Evolutionary conservation across 2,797 vertebrate genomes (phyloP).

Genomic region (Petrocephalus schoutedeni): DNA sequence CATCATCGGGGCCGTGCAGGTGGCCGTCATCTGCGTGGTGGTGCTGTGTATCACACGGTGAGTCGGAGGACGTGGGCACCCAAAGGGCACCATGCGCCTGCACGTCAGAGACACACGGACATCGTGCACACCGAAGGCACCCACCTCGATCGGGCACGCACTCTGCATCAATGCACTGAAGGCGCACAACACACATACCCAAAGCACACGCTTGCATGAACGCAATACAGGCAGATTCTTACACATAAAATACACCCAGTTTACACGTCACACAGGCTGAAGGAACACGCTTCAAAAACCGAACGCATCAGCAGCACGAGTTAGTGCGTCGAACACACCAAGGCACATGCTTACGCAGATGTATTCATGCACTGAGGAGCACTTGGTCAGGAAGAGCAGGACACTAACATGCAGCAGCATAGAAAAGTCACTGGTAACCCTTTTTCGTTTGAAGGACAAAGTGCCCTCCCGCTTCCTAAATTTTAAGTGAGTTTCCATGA

Average conservation of each 20-base stretch:
- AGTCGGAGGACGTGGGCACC: slow-evolving; percentile 45
- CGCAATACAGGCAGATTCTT: not conserved
- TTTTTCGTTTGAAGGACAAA: slow-evolving; percentile 1
- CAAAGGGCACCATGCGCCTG: not conserved
- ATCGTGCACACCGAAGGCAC: not conserved
- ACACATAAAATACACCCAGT: not conserved
- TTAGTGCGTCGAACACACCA: not conserved
- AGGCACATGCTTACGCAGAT: not conserved
- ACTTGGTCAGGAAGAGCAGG: not conserved
- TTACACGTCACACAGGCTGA: not conserved
- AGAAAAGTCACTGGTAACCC: slow-evolving; percentile 7
- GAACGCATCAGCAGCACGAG: not conserved
- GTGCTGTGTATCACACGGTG: slow-evolving; percentile 99
- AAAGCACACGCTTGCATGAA: not conserved
- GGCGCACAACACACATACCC: not conserved
- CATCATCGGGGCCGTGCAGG: slow-evolving; percentile 96
- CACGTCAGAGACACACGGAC: not conserved
- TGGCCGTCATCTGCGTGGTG: slow-evolving; percentile 97
- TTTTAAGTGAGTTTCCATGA: slow-evolving; percentile 20
- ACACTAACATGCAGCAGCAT: not conserved
- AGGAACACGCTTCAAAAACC: not conserved
- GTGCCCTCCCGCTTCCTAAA: not conserved
- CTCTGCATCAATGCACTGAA: not conserved
- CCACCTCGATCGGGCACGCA: not conserved
- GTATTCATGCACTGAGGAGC: not conserved